Evolutionary conservation across 2,113 vertebrate genomes (phyloP), one percentile per base, ranked within the genome.

Genomic region (Callorhinus ursinus): DNA sequence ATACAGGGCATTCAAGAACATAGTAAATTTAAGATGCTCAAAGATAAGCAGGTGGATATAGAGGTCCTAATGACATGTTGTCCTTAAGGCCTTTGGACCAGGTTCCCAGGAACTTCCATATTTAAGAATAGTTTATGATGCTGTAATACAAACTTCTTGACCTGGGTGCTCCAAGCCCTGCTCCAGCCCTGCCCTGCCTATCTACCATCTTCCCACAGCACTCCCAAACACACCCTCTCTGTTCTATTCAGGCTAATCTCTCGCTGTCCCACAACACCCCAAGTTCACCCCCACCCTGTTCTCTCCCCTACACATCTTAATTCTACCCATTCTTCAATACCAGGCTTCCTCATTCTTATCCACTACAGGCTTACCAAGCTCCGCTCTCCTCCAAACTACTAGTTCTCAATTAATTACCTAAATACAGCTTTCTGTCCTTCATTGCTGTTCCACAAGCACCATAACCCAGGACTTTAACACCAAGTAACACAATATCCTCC

Each of bases 221-320:
- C 18, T 96, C 80, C 88, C 83, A 67, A 91, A 83, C 88, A 96
- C 93, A 84, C 51, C 63, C 49, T 93, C 72, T 95, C 92, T 55
- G 31, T 57, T 93, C 67, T 80, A 83, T 24, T 61, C 31, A 65
- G 55, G 19, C 36, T 93, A 84, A 92, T 71, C n/a, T 63, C 84
- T 91, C 28, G 12, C 9, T 90, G 76, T 19, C 63, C 63, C 81
- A 92, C 72, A 88, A 84, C 33, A 88, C 61, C 49, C 42, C 57
- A 36, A 31, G 55, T 24, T 81, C 26, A 88, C 82, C 39, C 51
- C 76, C 69, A 94, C 82, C 67, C 55, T 72, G 49, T 67, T 82
- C 91, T 88, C 39, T 71, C 42, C 49, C 36, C 10, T 39, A n/a
- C 24, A 61, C 69, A 53, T 82, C 61, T 33, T 93, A 59, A 67